Percentiles rank a stretch among this genome's conserved stretches.
These are phyloP conservation scores for Prolemur simus DNA, from an alignment of 2,113 vertebrate genomes.

Conservation along the genomic window DNA sequence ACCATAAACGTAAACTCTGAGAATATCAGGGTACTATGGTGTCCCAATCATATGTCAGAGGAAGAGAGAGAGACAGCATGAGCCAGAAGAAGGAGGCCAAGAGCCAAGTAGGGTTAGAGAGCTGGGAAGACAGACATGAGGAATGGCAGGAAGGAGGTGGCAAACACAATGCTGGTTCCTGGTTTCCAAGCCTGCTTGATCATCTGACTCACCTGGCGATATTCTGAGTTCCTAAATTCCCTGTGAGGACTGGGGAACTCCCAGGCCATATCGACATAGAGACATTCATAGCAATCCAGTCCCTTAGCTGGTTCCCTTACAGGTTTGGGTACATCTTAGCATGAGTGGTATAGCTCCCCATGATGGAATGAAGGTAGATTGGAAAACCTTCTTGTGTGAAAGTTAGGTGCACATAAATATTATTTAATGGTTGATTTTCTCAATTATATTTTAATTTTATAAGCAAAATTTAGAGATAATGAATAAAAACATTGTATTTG, in stretches of 20 bases:
- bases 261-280: not conserved
- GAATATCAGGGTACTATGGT: not conserved
- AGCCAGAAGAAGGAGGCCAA: not conserved
- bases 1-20: not conserved
- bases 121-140: not conserved
- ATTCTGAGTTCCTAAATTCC: not conserved
- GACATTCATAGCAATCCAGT: not conserved
- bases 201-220: not conserved
- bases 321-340: not conserved
- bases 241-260: not conserved
- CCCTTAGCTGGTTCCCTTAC: not conserved
- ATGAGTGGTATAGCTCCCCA: not conserved
- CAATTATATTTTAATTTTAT: constrained; percentile 43
- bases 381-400: not conserved
- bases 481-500: not conserved
- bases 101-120: not conserved
- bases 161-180: not conserved
- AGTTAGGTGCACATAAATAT: not conserved
- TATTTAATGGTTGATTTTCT: not conserved
- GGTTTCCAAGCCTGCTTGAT: not conserved
- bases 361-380: not conserved
- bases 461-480: constrained; percentile 38
- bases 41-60: not conserved
- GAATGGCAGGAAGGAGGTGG: not conserved
- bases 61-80: not conserved